Conservation (phyloP, 2,797 vertebrate genomes). For the Anguilla anguilla region DNA sequence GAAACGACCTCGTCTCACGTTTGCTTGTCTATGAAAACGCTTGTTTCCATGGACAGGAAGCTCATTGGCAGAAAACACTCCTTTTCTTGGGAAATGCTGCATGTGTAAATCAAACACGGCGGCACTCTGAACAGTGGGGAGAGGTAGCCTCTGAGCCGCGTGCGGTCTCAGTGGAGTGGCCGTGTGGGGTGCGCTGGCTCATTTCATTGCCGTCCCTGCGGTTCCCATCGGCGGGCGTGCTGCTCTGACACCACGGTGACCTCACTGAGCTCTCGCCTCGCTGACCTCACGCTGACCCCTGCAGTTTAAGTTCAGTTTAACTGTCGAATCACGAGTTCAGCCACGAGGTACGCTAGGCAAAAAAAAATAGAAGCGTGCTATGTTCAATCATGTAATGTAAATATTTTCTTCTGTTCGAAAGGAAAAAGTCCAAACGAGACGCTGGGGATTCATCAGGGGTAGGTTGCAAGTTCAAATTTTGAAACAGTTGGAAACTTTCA, state of each 20-base stretch:
- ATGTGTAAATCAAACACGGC: neutral
- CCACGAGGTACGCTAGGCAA: neutral
- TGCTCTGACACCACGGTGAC: neutral
- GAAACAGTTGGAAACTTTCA: neutral
- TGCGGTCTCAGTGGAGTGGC: neutral
- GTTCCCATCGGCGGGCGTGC: neutral
- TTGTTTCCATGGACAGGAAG: neutral
- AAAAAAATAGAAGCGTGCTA: neutral
- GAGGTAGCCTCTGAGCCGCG: neutral
- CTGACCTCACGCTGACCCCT: neutral
- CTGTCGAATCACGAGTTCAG: neutral
- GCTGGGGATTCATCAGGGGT: constrained; percentile 55
- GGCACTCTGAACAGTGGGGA: neutral
- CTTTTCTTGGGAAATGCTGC: neutral
- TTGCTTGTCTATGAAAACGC: neutral
- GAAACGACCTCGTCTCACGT: neutral
- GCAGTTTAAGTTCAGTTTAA: neutral
- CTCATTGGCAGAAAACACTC: neutral
- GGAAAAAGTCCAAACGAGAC: constrained; percentile 48
- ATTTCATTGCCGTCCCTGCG: neutral
- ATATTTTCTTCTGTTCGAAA: constrained; percentile 33
- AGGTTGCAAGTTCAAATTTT: constrained; percentile 32
- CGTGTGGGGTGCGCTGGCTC: neutral
- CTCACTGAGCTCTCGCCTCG: neutral
- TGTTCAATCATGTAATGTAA: neutral